A percentile compares a stretch with the other conserved stretches of the same genome.
Evolutionary conservation across 2,797 vertebrate species (phyloP).

Genomic region (Kryptolebias ocellatus): DNA sequence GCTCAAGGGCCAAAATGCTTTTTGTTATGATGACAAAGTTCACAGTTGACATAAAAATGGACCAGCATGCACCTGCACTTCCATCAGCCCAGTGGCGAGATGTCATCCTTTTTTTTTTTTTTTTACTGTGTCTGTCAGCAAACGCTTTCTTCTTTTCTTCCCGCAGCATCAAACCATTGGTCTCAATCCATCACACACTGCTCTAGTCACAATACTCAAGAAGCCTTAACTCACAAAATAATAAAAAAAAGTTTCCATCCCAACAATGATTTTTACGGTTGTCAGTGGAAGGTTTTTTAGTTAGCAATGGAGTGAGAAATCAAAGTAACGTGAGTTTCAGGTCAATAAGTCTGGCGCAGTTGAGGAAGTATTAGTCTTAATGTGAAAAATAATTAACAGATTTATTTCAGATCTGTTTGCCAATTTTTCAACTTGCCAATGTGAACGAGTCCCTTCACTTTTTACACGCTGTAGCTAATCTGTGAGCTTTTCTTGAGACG

Average conservation of each 20-base stretch:
- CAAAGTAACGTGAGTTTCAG: background rate
- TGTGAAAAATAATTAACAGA: constrained; percentile 30
- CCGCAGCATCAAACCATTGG: constrained; percentile 61
- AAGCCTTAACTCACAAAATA: constrained; percentile 32
- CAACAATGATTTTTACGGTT: constrained; percentile 13
- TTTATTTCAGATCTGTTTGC: constrained; percentile 19
- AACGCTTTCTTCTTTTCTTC: constrained; percentile 41
- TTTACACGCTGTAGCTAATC: background rate
- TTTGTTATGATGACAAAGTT: constrained; percentile 51
- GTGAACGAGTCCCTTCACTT: background rate
- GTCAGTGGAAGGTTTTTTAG: constrained; percentile 5
- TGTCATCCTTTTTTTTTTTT: constrained; percentile 38
- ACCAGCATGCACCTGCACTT: constrained; percentile 66
- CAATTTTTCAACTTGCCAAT: constrained; percentile 7
- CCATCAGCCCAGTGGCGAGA: constrained; percentile 51
- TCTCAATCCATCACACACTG: constrained; percentile 66
- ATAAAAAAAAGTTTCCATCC: constrained; percentile 21
- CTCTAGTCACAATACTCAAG: constrained; percentile 44
- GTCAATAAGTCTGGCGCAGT: background rate
- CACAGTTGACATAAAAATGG: constrained; percentile 26
- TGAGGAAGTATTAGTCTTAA: background rate
- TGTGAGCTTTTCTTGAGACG: background rate
- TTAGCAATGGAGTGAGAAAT: background rate
- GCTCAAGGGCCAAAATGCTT: constrained; percentile 47
- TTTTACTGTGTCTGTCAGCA: constrained; percentile 46